Base-by-base conservation (phyloP, 2,888 invertebrate genomes). In the Spilosoma lubricipeda region DNA sequence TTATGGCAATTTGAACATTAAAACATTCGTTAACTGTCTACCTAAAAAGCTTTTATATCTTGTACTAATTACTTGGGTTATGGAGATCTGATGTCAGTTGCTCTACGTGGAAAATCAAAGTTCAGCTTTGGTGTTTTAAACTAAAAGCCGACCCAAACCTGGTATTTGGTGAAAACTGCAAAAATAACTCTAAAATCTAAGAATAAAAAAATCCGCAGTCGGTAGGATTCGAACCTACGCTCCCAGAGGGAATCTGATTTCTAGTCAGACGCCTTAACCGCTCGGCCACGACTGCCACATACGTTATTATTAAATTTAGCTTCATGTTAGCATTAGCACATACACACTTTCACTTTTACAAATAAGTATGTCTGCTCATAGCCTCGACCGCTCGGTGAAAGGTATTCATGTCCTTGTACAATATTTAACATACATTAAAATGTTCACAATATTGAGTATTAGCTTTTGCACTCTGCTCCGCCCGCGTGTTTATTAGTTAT, bases 201-300 rank as follows among this genome's bases (percentile, higher is more conserved):
- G 18, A 30, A 48, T 27, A 45, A 70, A 72, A 71, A 68, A 63
- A 39, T 85, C 83, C 97, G 97, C 97, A 97, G 97, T 97, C 97
- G 97, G 97, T 97, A 97, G 97, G 97, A 97, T 97, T 97, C 97
- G 97, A 97, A 97, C 97, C 97, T 97, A 97, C 97, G 97, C 97
- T 97, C 97, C 97, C 97, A 97, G 97, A 97, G 97, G 97, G 97
- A 97, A 97, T 97, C 97, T 97, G 97, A 97, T 97, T 97, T 97
- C 97, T 97, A 97, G 97, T 97, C 97, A 97, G 97, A 97, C 97
- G 97, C 97, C 97, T 97, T 97, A 97, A 97, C 97, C 97, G 97
- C 97, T 97, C 97, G 97, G 97, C 97, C 97, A 97, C 97, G 97
- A 97, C 97, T 97, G 97, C 97, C 48, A 4, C 45, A 33, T 15